A percentile compares a stretch with the other conserved stretches of the same genome.
Evolutionary conservation across 1,140 invertebrate genomes (phyloP).

Genomic region (Caenorhabditis briggsae): DNA sequence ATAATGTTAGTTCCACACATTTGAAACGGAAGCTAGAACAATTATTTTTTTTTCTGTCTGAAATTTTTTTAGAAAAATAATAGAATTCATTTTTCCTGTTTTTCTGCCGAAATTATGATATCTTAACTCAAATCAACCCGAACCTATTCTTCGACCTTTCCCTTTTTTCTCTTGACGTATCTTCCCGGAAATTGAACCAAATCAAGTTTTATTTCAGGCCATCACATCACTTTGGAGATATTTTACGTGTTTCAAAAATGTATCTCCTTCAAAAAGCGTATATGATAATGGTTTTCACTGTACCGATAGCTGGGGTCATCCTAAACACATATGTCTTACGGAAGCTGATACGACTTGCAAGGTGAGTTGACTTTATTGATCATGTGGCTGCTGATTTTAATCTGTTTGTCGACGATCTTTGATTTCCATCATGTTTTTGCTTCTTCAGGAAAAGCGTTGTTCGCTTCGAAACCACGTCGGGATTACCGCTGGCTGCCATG

Average conservation of each 20-base stretch:
- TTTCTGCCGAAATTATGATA: too few relatives aligned
- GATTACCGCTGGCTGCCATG: constrained; percentile 74
- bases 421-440: background rate
- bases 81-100: too few relatives aligned
- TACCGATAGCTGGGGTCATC: constrained; percentile 71
- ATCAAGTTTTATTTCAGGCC: background rate
- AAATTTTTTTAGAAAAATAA: background rate
- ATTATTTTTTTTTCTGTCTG: background rate
- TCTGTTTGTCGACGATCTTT: constrained; percentile 44
- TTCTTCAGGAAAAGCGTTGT: constrained; percentile 65
- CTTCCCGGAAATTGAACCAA: background rate
- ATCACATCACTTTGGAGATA: background rate
- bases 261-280: constrained; percentile 50
- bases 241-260: background rate
- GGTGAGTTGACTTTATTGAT: constrained; percentile 53
- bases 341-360: constrained; percentile 71
- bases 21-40: background rate
- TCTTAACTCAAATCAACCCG: background rate
- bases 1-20: background rate
- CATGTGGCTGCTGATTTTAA: constrained; percentile 20
- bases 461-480: constrained; percentile 74
- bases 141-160: background rate
- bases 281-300: constrained; percentile 58
- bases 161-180: background rate
- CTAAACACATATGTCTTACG: constrained; percentile 72